A percentile compares a stretch with the other conserved stretches of the same genome.
phyloP scores from a whole-genome alignment of 2,797 vertebrate genomes.

The Notamacropus eugenii region DNA sequence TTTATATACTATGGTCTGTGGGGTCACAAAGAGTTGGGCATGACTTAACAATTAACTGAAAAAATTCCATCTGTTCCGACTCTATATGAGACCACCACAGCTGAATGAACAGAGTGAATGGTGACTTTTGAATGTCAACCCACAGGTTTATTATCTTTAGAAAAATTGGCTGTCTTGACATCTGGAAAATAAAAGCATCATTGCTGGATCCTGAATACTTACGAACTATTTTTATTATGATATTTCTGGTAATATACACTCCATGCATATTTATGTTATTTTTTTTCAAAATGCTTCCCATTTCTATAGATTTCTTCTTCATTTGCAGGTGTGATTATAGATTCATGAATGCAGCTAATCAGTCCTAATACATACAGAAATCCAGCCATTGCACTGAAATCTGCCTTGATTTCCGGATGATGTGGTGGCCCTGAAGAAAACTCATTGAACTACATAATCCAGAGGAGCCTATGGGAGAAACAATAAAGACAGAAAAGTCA shows the following conservation, averaged over 20 bases:
- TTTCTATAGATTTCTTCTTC: slow-evolving; percentile 80
- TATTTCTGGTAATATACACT: slow-evolving; percentile 73
- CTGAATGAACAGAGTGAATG: background rate
- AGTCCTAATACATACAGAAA: slow-evolving; percentile 53
- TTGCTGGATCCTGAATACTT: slow-evolving; percentile 63
- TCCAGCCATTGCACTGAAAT: slow-evolving; percentile 41
- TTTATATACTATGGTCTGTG: background rate
- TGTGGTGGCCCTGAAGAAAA: slow-evolving; percentile 27
- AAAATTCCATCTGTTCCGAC: background rate
- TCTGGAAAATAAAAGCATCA: slow-evolving; percentile 65
- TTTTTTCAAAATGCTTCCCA: slow-evolving; percentile 67
- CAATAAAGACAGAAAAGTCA: background rate
- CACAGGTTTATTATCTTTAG: slow-evolving; percentile 42
- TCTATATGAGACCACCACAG: background rate
- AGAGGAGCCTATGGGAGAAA: slow-evolving; percentile 29
- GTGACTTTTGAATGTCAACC: slow-evolving; percentile 47
- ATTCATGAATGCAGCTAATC: slow-evolving; percentile 74
- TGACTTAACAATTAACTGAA: background rate
- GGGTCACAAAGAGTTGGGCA: background rate
- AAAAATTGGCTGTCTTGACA: slow-evolving; percentile 67
- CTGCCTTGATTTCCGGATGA: slow-evolving; percentile 60
- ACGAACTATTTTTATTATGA: slow-evolving; percentile 79
- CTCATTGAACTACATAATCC: slow-evolving; percentile 58
- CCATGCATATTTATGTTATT: slow-evolving; percentile 74
- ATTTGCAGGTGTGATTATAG: slow-evolving; percentile 78